phyloP scores from a whole-genome alignment of 2,797 vertebrate genomes.

The Schizothorax lantsangensis region DNA sequence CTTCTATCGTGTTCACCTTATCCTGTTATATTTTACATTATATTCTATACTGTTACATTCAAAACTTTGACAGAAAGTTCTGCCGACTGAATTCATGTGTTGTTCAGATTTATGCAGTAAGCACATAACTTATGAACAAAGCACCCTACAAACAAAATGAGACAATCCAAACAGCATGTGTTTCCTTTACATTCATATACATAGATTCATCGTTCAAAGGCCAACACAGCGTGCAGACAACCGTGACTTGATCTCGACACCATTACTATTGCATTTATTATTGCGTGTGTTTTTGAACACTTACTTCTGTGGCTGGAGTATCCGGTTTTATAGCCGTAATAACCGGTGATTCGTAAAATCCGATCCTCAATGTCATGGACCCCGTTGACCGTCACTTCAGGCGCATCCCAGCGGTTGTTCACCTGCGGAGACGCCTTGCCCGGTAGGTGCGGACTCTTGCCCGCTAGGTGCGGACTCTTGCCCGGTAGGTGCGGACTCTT shows the following conservation, averaged over 20 bases:
- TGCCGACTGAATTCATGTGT: background rate
- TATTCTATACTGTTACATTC: background rate
- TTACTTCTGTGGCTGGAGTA: slow-evolving; percentile 98
- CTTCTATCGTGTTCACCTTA: background rate
- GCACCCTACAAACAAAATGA: background rate
- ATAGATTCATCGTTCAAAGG: slow-evolving; percentile 4
- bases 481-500: slow-evolving; percentile 74
- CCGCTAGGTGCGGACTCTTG: slow-evolving; percentile 69
- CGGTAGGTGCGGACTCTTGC: slow-evolving; percentile 73
- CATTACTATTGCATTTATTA: background rate
- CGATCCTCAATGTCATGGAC: slow-evolving; percentile 96
- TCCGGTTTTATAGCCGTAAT: slow-evolving; percentile 97
- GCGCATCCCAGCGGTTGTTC: slow-evolving; percentile 68
- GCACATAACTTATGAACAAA: background rate
- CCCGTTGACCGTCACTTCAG: slow-evolving; percentile 91
- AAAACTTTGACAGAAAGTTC: slow-evolving; percentile 29
- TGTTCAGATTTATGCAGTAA: background rate
- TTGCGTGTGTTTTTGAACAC: slow-evolving; percentile 63
- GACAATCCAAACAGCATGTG: background rate
- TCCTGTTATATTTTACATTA: background rate
- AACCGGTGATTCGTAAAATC: slow-evolving; percentile 96
- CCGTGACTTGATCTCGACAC: background rate
- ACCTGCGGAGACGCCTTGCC: slow-evolving; percentile 73
- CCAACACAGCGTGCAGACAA: background rate
- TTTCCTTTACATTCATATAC: slow-evolving; percentile 1